Conservation (phyloP, 2,113 vertebrate species). For the Promerops cafer region DNA sequence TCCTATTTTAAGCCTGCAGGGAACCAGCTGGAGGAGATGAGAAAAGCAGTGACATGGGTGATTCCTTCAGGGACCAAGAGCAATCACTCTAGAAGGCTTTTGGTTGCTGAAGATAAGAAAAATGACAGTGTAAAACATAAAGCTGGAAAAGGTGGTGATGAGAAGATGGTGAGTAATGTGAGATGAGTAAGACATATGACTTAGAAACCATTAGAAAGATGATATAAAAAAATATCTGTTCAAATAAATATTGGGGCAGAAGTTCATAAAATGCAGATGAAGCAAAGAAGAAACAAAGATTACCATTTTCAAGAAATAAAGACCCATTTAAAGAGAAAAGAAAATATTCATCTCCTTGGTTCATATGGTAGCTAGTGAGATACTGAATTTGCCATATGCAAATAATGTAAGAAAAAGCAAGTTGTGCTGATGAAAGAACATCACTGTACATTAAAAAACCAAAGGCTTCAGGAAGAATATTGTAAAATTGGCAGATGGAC, state of each 20-base stretch:
- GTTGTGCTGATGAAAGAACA: background rate
- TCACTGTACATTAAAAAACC: background rate
- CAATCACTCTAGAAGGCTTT: background rate
- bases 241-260: background rate
- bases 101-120: background rate
- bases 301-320: background rate
- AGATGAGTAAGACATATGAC: background rate
- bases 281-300: background rate
- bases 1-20: background rate
- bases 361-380: background rate
- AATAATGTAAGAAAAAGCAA: background rate
- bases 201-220: background rate
- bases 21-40: background rate
- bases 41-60: background rate
- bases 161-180: fast-evolving
- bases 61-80: background rate
- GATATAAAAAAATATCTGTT: background rate
- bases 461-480: background rate
- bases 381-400: background rate
- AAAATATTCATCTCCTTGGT: background rate
- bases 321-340: background rate
- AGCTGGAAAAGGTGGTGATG: background rate
- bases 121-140: background rate
- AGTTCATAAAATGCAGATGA: background rate
- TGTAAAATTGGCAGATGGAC: background rate